These are phyloP conservation scores for Pentamera pediparva DNA, from an alignment of 53 echinoderm and acorn worm species.

Conservation along the genomic window DNA sequence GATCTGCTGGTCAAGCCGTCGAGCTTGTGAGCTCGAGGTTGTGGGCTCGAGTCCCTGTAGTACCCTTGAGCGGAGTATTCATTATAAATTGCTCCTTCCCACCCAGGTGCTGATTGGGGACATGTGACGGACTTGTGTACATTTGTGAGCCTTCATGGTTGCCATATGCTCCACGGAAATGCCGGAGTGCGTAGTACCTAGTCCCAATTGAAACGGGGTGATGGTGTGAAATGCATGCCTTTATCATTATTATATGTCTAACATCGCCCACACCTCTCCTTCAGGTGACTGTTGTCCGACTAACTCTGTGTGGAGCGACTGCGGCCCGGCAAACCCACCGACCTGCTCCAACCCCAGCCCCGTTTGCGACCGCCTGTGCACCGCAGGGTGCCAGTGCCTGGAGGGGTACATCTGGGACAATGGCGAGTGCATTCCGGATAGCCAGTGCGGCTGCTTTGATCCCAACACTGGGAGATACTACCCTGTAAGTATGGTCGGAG, in stretches of 20 bases:
- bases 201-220: no score
- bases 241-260: no score
- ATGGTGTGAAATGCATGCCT: no score
- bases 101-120: no score
- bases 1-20: no score
- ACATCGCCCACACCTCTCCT: background rate
- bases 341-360: background rate
- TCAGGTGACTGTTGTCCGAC: slow-evolving; percentile 4
- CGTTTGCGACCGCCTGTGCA: slow-evolving; percentile 1
- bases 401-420: slow-evolving; percentile 16
- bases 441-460: slow-evolving; percentile 23
- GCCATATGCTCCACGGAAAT: no score
- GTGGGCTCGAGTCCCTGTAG: no score
- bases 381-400: slow-evolving; percentile 3
- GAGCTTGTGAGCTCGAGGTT: no score
- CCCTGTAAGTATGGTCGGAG: slow-evolving; percentile 2
- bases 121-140: no score
- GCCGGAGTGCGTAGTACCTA: no score
- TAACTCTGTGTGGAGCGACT: background rate
- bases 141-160: background rate
- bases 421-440: slow-evolving; percentile 12
- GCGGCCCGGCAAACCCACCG: slow-evolving; percentile 1
- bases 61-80: no score
- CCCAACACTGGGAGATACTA: slow-evolving; percentile 1
- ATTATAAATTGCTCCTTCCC: no score